A percentile compares a stretch with the other conserved stretches of the same genome.
These are phyloP conservation scores for Acanthococcus lagerstroemiae DNA, from an alignment of 2,888 invertebrate genomes.

Conservation along the genomic window DNA sequence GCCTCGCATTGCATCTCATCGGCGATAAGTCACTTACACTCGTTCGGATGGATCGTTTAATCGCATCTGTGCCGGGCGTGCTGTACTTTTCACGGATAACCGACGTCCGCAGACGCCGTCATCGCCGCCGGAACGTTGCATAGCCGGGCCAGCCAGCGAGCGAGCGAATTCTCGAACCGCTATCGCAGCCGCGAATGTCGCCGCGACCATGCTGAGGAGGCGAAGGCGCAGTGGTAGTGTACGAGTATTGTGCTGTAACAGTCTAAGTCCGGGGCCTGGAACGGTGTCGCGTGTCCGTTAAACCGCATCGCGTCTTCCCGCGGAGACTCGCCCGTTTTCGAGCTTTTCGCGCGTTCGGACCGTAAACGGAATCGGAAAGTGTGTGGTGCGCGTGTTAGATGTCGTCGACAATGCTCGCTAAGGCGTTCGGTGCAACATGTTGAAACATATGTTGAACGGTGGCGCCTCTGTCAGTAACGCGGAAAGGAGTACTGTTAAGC, in stretches of 20 bases:
- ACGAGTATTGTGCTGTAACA: constrained; percentile 40
- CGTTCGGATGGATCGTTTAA: background rate
- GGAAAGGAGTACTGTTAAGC: background rate
- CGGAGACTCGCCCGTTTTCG: background rate
- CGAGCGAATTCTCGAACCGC: background rate
- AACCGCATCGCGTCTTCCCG: background rate
- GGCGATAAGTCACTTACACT: no score
- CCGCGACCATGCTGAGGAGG: background rate
- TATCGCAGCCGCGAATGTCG: background rate
- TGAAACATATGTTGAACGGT: constrained; percentile 21
- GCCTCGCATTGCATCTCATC: no score
- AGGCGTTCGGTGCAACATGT: constrained; percentile 3
- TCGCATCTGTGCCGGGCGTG: background rate
- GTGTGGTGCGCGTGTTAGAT: background rate
- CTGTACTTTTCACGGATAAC: no score
- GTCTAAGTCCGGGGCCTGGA: constrained; percentile 39
- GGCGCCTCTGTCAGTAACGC: constrained; percentile 1
- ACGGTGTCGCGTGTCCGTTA: background rate
- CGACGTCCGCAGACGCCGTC: background rate
- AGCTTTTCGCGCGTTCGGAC: background rate
- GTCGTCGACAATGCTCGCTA: background rate
- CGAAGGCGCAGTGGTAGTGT: no score
- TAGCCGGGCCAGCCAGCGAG: background rate
- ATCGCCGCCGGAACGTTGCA: background rate
- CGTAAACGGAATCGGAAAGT: background rate